Conservation (phyloP, 2,888 invertebrate species). For the Branchellion lobata region DNA sequence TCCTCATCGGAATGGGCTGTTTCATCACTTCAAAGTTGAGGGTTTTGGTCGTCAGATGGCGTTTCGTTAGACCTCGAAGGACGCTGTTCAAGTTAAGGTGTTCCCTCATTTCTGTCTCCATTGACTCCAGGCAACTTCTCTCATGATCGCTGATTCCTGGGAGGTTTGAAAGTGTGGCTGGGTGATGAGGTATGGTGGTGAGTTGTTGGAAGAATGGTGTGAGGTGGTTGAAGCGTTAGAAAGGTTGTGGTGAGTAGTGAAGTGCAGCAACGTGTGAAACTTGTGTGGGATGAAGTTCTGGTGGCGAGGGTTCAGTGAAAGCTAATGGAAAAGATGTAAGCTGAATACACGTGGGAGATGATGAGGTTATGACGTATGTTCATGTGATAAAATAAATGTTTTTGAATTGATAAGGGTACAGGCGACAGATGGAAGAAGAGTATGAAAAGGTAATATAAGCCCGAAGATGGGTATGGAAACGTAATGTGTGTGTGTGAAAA, state of each 20-base stretch:
- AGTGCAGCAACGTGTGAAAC: too few species aligned
- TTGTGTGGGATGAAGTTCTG: too few species aligned
- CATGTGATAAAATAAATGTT: too few species aligned
- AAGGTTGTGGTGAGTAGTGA: not conserved
- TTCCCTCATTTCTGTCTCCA: conserved; percentile 45
- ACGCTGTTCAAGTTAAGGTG: conserved; percentile 50
- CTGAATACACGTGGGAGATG: too few species aligned
- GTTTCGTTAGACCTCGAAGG: conserved; percentile 49
- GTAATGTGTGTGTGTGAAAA: too few species aligned
- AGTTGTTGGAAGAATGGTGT: not conserved
- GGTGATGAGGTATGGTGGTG: not conserved
- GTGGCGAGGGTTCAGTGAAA: too few species aligned
- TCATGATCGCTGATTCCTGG: conserved; percentile 48
- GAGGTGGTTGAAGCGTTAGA: not conserved
- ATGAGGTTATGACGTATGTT: too few species aligned
- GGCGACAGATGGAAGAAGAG: too few species aligned
- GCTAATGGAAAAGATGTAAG: too few species aligned
- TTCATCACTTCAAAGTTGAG: conserved; percentile 53
- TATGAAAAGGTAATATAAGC: too few species aligned
- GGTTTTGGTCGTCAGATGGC: conserved; percentile 50
- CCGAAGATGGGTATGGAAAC: too few species aligned
- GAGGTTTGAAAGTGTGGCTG: not conserved
- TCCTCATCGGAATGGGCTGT: conserved; percentile 46
- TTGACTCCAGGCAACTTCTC: conserved; percentile 47
- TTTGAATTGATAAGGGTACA: too few species aligned